Base-by-base conservation (phyloP, 2,888 invertebrate genomes). In the Nomada lathburiana region DNA sequence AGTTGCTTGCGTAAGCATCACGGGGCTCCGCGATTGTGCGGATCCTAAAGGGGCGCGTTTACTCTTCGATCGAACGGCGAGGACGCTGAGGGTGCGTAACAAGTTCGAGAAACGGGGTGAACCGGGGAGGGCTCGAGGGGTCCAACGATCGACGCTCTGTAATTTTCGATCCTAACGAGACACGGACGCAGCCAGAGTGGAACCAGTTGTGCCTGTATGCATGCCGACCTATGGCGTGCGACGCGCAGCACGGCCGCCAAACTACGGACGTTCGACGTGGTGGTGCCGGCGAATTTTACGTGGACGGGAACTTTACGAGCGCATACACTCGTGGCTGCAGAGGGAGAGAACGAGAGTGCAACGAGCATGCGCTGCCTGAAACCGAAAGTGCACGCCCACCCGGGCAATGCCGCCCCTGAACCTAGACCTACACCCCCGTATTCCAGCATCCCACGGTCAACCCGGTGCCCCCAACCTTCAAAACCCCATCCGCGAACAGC, bases 351-450 rank as follows among this genome's bases (percentile, higher is more conserved):
- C 60, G 71, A 70, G 81, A 76, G 62, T 84, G 85, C 82, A 86
- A 71, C 82, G 89, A 74, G 88, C 92, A 92, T 92, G 93, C 93
- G 93, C 93, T 90, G 85, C 85, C 88, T 90, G 92, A 93, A 93
- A 92, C 89, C 89, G 93, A 93, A 93, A 92, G 93, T 93, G 90
- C 92, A 91, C 93, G 93, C 93, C 93, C 93, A 92, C 89, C 89
- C 83, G 80, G 80, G 86, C 87, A 85, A 83, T 81, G 88, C 87
- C 87, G 88, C 90, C 91, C 89, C 91, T 89, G 90, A 92, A 93
- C 93, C 93, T 93, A 92, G 93, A 93, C 93, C 93, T 92, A 92
- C 91, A 92, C 92, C 91, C 92, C 89, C 91, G 89, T 86, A 89
- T 89, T 87, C 86, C 83, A 83, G 85, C 87, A 80, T 86, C 90